Evolutionary conservation across 2,888 invertebrate species (phyloP).

Genomic region (Chymomyza caudatula): DNA sequence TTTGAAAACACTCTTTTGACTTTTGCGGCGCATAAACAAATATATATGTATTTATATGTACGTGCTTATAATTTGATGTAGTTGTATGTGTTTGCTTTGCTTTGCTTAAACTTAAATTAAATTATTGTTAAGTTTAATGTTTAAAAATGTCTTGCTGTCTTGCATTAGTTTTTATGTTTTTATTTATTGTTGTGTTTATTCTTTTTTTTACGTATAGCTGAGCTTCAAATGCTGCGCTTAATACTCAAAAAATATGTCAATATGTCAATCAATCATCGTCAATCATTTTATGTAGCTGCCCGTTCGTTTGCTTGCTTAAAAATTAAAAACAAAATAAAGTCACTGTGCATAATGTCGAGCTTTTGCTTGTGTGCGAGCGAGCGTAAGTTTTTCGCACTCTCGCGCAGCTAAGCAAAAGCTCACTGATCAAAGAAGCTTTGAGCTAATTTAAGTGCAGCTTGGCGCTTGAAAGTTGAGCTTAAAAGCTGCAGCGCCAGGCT

Average conservation of each 20-base stretch:
- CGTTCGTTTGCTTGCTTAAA: neutral
- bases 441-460: conserved; percentile 55
- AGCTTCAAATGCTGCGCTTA: conserved; percentile 15
- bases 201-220: conserved; percentile 11
- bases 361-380: neutral
- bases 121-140: conserved; percentile 55
- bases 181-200: neutral
- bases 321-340: neutral
- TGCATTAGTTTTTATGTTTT: conserved; percentile 14
- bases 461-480: conserved; percentile 34
- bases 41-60: conserved; percentile 9
- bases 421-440: neutral
- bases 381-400: neutral
- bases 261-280: neutral
- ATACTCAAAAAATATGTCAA: neutral
- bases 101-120: conserved; percentile 63
- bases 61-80: conserved; percentile 34
- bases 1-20: conserved; percentile 40
- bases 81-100: conserved; percentile 12
- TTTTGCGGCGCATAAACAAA: conserved; percentile 26
- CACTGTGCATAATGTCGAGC: neutral
- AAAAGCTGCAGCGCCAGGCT: conserved; percentile 44
- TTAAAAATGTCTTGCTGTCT: conserved; percentile 64
- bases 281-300: neutral
- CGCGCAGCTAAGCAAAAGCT: neutral